Percentiles rank a stretch among this genome's conserved stretches.
phyloP scores from a whole-genome alignment of 1,140 invertebrate genomes.

The Propsilocerus akamusi region DNA sequence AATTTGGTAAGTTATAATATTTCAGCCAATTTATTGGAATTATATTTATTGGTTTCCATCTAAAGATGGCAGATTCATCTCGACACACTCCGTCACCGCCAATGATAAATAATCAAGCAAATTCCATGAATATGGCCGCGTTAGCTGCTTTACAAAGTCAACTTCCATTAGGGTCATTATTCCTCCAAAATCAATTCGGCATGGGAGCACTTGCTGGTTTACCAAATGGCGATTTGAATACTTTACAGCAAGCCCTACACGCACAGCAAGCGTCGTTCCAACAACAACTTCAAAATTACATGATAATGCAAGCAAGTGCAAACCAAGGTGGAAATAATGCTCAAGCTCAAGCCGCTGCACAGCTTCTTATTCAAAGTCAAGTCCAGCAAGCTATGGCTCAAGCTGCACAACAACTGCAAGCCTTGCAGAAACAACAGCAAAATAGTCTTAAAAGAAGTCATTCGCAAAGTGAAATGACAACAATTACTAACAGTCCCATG shows the following conservation, averaged over 20 bases:
- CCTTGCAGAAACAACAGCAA: slow-evolving; percentile 56
- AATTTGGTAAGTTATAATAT: slow-evolving; percentile 2
- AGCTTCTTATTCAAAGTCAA: slow-evolving; percentile 26
- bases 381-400: slow-evolving; percentile 59
- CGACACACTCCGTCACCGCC: neutral
- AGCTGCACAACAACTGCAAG: slow-evolving; percentile 63
- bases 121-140: neutral
- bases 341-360: slow-evolving; percentile 19
- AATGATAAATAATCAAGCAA: neutral
- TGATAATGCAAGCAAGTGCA: slow-evolving; percentile 16
- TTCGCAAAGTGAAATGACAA: slow-evolving; percentile 27
- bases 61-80: neutral
- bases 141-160: neutral
- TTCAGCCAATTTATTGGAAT: neutral
- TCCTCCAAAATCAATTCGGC: slow-evolving; percentile 3
- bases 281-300: slow-evolving; percentile 21
- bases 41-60: neutral
- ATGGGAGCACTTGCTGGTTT: slow-evolving; percentile 1
- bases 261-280: slow-evolving; percentile 19
- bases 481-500: slow-evolving; percentile 23
- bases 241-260: slow-evolving; percentile 19
- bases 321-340: slow-evolving; percentile 13
- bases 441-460: slow-evolving; percentile 22
- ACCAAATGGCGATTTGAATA: slow-evolving; percentile 14
- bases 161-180: slow-evolving; percentile 3